Evolutionary conservation across 2,797 vertebrate species (phyloP), one percentile per base, ranked within the genome.

Genomic region (Otus scops): DNA sequence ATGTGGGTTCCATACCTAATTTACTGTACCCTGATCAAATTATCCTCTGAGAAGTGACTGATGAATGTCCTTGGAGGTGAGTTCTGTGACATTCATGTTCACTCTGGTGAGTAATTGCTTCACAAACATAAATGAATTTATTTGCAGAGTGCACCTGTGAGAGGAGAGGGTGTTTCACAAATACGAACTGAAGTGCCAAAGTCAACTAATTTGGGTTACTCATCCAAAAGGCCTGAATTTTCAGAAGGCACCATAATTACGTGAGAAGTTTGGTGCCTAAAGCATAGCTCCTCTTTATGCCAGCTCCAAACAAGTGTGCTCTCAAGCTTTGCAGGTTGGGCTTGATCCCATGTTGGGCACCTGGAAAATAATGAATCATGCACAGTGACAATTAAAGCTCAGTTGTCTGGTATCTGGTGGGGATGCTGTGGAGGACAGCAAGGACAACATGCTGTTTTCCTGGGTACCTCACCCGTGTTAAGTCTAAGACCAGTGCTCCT

Each of bases 201-300:
- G 27, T 78, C 43, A 45, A 47, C 24, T 70, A 12, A 20, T 51
- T 81, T 34, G 11, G 11, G 10, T 53, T 53, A n/a, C 13, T 18
- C 19, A 15, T 57, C 27, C 27, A 56, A 78, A 81, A 51, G 12
- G 4, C 63, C 8, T 39, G 53, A 47, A 50, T 32, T 91, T 84
- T 59, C 67, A 54, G 47, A 65, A 56, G 39, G 23, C n/a, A 86
- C 4, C 7, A 32, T 32, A 56, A 68, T 20, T 77, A 28, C 13
- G 17, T 7, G 41, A 50, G 4, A 8, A 1, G 0, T 51, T 60
- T 27, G 4, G 11, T 43, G 19, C 36, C 23, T 1, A 2, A 82
- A 69, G 5, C 50, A 38, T 11, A 60, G 27, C 6, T 57, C 12
- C 18, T 67, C 27, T 45, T 79, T 18, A 23, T 10, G 20, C 11